Percentiles rank a stretch among this genome's conserved stretches.
phyloP scores from a whole-genome alignment of 1,140 invertebrate genomes.

The Bombyx mori region DNA sequence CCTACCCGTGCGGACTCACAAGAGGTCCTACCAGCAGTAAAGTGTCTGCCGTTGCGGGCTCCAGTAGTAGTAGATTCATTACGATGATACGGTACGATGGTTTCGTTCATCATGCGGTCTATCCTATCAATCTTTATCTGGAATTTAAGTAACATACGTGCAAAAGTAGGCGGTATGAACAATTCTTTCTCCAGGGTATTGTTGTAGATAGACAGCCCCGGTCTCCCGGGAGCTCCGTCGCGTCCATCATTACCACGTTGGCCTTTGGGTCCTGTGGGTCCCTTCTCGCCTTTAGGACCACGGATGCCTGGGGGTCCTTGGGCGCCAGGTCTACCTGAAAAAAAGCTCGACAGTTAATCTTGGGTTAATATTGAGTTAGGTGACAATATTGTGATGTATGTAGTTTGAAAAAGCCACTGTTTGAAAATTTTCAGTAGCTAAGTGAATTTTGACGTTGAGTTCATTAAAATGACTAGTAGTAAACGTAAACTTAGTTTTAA shows the following conservation, averaged over 20 bases:
- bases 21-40: no score
- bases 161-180: conserved; percentile 85
- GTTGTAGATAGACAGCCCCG: conserved; percentile 82
- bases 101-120: background rate
- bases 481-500: no score
- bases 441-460: no score
- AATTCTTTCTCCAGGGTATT: conserved; percentile 78
- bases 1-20: no score
- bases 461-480: no score
- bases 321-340: conserved; percentile 59
- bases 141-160: conserved; percentile 65
- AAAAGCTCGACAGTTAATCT: background rate
- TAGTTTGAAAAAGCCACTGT: no score
- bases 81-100: no score
- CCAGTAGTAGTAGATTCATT: no score
- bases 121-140: background rate
- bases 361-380: no score
- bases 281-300: conserved; percentile 74
- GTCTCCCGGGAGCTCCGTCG: conserved; percentile 78
- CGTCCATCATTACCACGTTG: conserved; percentile 77
- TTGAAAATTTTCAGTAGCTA: no score
- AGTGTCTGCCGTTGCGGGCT: no score
- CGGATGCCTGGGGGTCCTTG: conserved; percentile 73
- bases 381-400: no score
- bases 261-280: conserved; percentile 79